Evolutionary conservation across 1,140 invertebrate species (phyloP), one percentile per base, ranked within the genome.

Genomic region (Asobara japonica): DNA sequence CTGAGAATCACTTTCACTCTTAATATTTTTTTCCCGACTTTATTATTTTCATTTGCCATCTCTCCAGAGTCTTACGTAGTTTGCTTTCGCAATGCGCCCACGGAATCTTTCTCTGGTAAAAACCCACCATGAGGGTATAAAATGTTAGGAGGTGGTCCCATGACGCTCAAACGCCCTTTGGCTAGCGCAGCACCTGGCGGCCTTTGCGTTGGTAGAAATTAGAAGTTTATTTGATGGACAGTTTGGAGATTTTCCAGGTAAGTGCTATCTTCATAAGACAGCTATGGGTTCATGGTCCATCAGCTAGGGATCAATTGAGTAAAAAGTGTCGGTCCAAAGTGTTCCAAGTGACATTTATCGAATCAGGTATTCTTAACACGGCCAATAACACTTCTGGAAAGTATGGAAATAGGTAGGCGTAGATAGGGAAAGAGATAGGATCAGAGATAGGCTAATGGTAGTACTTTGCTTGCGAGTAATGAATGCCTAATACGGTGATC

Each of bases 1-100:
- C 77, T 77, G 66, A 69, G 66, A 74, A 77, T 74, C 62, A 77
- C 83, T 84, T 84, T 84, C 83, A 84, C 83, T 84, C 72, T 83
- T 77, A 31, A 36, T 31, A 16, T 8, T 73, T 61, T 60, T 68
- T 67, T 20, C 33, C 60, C 38, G 76, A n/a, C 31, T 61, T n/a
- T 75, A 65, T 71, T 61, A 69, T 76, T 73, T 72, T 25, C 51
- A 56, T 56, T 27, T 56, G 10, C 18, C 51, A 56, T 56, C 18
- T 56, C 51, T 25, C 22, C 8, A 22, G 22, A 13, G 10, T 25
- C 51, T 56, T 56, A 56, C 51, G 51, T 56, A 25, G 51, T 56
- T 56, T 51, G 66, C 69, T 72, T 69, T 72, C 65, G 51, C 65
- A 69, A 73, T 65, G 20, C 61, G 70, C 77, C 71, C 67, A 75